Conservation (phyloP, 2,113 vertebrate genomes). For the Ctenodactylus gundi region DNA sequence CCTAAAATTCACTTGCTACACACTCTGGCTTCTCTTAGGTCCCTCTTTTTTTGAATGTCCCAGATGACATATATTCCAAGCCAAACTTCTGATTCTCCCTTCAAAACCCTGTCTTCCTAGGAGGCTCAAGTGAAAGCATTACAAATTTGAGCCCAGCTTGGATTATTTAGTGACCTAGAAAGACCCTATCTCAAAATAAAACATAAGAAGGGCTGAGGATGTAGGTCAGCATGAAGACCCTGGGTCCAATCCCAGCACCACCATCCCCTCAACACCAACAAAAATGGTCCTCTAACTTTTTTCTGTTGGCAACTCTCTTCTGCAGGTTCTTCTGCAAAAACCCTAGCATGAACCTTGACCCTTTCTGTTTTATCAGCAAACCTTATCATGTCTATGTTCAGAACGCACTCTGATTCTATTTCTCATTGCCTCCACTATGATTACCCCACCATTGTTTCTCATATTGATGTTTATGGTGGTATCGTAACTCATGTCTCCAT, state of each 20-base stretch:
- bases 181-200: too few relatives aligned
- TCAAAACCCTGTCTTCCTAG: too few relatives aligned
- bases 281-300: neutral
- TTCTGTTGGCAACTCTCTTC: neutral
- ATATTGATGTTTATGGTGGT: constrained; percentile 8
- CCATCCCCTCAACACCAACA: too few relatives aligned
- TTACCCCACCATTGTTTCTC: neutral
- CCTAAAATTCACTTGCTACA: neutral
- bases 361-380: neutral
- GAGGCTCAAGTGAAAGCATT: too few relatives aligned
- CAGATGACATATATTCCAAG: constrained; percentile 8
- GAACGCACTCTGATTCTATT: constrained; percentile 10
- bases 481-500: neutral
- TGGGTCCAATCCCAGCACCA: too few relatives aligned
- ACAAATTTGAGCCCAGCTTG: too few relatives aligned
- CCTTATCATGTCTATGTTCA: constrained; percentile 16
- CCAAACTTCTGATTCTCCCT: neutral
- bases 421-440: neutral
- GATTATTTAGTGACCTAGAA: too few relatives aligned
- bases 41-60: neutral
- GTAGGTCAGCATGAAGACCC: too few relatives aligned
- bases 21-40: neutral
- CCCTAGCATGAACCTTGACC: neutral
- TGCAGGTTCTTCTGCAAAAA: neutral
- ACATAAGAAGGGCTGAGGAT: too few relatives aligned